Percentiles rank a stretch among this genome's conserved stretches.
Evolutionary conservation across 2,888 invertebrate genomes (phyloP).

Genomic region (Drosophila fulvimacula): DNA sequence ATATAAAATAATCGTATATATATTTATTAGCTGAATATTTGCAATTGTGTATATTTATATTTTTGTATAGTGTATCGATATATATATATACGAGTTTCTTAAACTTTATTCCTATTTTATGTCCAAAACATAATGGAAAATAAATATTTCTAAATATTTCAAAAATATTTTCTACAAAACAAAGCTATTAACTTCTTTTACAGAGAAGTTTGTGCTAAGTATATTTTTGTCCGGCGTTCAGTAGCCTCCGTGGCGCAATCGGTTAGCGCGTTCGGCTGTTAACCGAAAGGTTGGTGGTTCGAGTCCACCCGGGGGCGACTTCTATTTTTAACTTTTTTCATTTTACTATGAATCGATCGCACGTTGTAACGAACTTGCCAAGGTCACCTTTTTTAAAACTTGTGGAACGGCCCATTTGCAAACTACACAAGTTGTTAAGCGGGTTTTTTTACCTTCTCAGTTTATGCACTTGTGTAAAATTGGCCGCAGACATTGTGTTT

Average conservation of each 20-base stretch:
- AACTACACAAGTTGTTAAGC: conserved; percentile 24
- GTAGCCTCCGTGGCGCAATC: conserved; percentile 85
- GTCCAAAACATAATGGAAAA: neutral
- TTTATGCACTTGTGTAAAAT: conserved; percentile 36
- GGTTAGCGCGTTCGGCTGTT: conserved; percentile 99
- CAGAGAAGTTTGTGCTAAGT: conserved; percentile 11
- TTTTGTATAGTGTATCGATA: neutral
- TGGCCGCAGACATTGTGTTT: conserved; percentile 23
- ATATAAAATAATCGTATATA: neutral
- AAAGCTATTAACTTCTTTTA: no score
- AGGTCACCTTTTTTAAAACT: conserved; percentile 44
- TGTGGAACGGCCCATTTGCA: conserved; percentile 29
- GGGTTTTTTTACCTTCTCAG: conserved; percentile 32
- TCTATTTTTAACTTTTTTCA: conserved; percentile 1
- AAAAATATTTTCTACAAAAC: no score
- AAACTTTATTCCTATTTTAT: neutral
- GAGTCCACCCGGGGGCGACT: conserved; percentile 96
- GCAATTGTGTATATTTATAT: neutral
- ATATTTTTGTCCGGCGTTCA: neutral
- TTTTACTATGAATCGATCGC: conserved; percentile 13
- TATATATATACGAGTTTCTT: neutral
- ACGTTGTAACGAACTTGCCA: conserved; percentile 19
- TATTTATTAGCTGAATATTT: neutral
- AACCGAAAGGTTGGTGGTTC: conserved; percentile 99
- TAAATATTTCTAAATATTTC: neutral